A percentile compares a stretch with the other conserved stretches of the same genome.
These are phyloP conservation scores for Xylophagus ater DNA, from an alignment of 2,888 invertebrate species.

Conservation along the genomic window DNA sequence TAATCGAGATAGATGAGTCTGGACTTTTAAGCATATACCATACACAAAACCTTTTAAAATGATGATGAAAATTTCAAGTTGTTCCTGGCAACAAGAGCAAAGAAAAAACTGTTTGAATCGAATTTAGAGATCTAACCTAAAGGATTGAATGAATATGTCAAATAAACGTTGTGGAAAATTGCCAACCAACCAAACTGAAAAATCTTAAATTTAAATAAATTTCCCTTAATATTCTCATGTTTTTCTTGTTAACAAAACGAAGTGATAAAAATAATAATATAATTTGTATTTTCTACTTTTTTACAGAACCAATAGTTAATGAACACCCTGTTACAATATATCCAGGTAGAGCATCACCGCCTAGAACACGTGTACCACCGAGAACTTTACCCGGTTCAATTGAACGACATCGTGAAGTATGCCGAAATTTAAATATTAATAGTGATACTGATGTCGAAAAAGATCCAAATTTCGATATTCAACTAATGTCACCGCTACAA, in stretches of 20 bases:
- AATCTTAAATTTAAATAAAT: no score
- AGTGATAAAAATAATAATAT: no score
- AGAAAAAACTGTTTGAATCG: no score
- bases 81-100: no score
- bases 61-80: no score
- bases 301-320: conserved; percentile 39
- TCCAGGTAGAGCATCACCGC: conserved; percentile 41
- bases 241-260: no score
- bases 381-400: conserved; percentile 58
- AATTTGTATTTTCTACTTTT: no score
- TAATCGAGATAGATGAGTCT: conserved; percentile 11
- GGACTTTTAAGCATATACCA: conserved; percentile 7
- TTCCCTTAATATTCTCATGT: no score
- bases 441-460: conserved; percentile 6
- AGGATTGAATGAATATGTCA: no score
- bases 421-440: conserved; percentile 42
- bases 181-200: no score
- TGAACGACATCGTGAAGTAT: conserved; percentile 70
- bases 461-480: background rate
- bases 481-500: conserved; percentile 12
- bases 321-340: conserved; percentile 58
- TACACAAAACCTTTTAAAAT: background rate
- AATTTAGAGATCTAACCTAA: no score
- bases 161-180: no score
- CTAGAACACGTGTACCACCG: conserved; percentile 49